These are phyloP conservation scores for Leucosticte australis DNA, from an alignment of 2,113 vertebrate genomes.

Conservation along the genomic window DNA sequence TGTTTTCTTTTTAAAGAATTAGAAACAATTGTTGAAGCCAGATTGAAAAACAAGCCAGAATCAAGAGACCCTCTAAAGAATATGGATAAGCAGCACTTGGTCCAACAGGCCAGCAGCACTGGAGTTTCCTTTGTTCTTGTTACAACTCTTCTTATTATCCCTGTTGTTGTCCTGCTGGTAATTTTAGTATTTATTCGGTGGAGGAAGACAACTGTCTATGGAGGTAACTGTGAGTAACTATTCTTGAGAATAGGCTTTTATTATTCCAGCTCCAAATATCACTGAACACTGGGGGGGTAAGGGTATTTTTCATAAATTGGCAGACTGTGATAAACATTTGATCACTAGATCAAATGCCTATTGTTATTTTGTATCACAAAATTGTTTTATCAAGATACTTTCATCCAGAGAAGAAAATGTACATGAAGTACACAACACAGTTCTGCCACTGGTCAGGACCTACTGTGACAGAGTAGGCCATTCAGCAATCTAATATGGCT, in stretches of 20 bases:
- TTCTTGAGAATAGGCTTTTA: background rate
- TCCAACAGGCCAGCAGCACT: slow-evolving; percentile 57
- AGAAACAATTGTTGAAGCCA: slow-evolving; percentile 81
- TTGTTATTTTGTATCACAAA: background rate
- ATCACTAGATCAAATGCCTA: background rate
- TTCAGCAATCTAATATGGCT: background rate
- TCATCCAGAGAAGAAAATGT: too few relatives aligned
- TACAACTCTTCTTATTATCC: slow-evolving; percentile 88
- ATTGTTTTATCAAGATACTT: too few relatives aligned
- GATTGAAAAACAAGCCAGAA: slow-evolving; percentile 76
- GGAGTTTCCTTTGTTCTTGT: slow-evolving; percentile 83
- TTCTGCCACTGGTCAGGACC: background rate
- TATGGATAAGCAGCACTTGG: slow-evolving; percentile 70
- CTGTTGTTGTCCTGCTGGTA: slow-evolving; percentile 82
- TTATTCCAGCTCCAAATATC: background rate
- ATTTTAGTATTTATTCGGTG: slow-evolving; percentile 86
- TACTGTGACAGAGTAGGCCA: background rate
- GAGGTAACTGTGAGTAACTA: slow-evolving; percentile 67
- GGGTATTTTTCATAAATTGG: background rate
- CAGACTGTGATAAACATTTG: background rate
- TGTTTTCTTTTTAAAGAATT: slow-evolving; percentile 81
- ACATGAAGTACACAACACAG: background rate
- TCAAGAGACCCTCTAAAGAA: slow-evolving; percentile 70
- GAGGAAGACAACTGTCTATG: slow-evolving; percentile 85
- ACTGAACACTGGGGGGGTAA: background rate